Conservation (phyloP, 2,888 invertebrate genomes). For the Salpingus planirostris region DNA sequence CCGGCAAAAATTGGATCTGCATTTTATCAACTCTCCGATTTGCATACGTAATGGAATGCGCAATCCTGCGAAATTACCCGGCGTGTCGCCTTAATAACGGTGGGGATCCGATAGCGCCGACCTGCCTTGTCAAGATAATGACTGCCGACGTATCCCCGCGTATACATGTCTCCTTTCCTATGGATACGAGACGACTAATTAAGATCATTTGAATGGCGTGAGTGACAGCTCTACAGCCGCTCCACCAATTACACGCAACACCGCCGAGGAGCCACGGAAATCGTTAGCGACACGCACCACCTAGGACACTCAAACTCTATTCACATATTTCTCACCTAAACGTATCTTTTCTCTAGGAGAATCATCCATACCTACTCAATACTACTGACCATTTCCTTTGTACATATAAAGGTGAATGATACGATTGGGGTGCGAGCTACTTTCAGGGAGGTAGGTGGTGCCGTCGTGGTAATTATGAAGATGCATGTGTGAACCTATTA, state of each 20-base stretch:
- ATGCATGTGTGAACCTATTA: slow-evolving; percentile 31
- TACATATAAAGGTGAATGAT: too few species aligned
- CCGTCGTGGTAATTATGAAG: too few species aligned
- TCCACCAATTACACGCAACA: slow-evolving; percentile 23
- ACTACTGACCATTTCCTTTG: too few species aligned
- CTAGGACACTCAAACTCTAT: slow-evolving; percentile 1
- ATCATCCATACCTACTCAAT: too few species aligned
- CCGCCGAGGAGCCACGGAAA: slow-evolving; percentile 19
- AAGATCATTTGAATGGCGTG: slow-evolving; percentile 32
- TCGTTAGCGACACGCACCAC: slow-evolving; percentile 14
- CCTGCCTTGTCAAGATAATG: slow-evolving; percentile 18
- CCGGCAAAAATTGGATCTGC: slow-evolving; percentile 38
- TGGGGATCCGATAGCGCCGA: slow-evolving; percentile 11
- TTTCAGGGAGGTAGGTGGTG: too few species aligned
- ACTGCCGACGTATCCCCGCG: slow-evolving; percentile 13
- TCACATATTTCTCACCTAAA: too few species aligned
- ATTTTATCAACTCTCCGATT: slow-evolving; percentile 38
- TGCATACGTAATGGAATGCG: slow-evolving; percentile 35
- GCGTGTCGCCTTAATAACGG: slow-evolving; percentile 20
- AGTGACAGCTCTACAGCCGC: slow-evolving; percentile 28
- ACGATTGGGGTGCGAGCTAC: too few species aligned
- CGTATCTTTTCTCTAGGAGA: too few species aligned
- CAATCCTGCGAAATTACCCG: slow-evolving; percentile 25
- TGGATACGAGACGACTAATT: slow-evolving; percentile 28
- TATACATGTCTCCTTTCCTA: slow-evolving; percentile 5